Evolutionary conservation across 2,113 vertebrate species (phyloP).

Genomic region (Amphiprion ocellaris): DNA sequence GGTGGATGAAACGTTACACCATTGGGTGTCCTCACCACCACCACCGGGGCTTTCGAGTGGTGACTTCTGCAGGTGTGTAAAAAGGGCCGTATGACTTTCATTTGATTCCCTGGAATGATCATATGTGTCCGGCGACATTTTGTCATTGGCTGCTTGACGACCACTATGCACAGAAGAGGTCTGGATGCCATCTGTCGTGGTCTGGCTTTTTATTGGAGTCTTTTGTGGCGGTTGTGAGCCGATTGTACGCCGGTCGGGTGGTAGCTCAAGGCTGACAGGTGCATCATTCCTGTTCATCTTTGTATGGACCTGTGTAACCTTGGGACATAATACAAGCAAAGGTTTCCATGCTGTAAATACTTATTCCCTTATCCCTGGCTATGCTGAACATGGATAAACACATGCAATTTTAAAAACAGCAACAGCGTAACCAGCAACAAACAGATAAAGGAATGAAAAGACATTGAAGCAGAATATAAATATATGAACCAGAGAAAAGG

Average conservation of each 20-base stretch:
- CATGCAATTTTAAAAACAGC: conserved; percentile 66
- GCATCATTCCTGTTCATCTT: conserved; percentile 70
- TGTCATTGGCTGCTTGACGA: conserved; percentile 37
- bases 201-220: conserved; percentile 30
- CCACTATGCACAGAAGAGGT: conserved; percentile 27
- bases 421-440: conserved; percentile 59
- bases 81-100: conserved; percentile 55
- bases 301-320: conserved; percentile 70
- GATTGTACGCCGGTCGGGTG: conserved; percentile 17
- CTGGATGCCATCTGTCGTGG: conserved; percentile 29
- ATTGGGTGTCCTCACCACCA: conserved; percentile 16
- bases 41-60: conserved; percentile 33
- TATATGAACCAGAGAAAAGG: background rate
- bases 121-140: conserved; percentile 43
- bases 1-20: conserved; percentile 57
- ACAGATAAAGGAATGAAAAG: conserved; percentile 15
- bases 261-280: conserved; percentile 61
- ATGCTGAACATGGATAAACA: conserved; percentile 59
- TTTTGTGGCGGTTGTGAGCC: conserved; percentile 30
- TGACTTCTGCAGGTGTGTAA: conserved; percentile 65
- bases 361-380: conserved; percentile 63
- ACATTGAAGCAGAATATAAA: conserved; percentile 5
- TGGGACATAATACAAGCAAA: conserved; percentile 69
- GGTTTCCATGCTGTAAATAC: conserved; percentile 74
- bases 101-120: conserved; percentile 70